Percentiles rank a stretch among this genome's conserved stretches.
Conservation (phyloP, 2,888 invertebrate species). For the Nesidiocoris tenuis region DNA sequence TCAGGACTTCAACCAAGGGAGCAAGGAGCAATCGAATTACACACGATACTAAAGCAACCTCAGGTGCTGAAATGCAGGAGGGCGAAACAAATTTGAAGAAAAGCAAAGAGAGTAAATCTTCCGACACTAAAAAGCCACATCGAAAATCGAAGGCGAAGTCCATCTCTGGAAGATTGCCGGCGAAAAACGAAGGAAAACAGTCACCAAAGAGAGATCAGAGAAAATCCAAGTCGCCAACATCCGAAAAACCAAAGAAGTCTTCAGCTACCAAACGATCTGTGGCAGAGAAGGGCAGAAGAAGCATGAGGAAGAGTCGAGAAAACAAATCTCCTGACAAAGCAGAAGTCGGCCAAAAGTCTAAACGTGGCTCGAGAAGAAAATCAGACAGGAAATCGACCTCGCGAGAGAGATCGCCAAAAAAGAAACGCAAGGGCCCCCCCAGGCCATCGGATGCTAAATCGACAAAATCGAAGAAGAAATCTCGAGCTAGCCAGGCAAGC, state of each 20-base stretch:
- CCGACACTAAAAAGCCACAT: too few species aligned
- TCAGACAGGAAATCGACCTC: too few species aligned
- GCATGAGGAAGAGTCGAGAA: too few species aligned
- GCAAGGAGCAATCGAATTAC: too few species aligned
- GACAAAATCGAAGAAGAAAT: neutral
- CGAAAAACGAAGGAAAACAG: neutral
- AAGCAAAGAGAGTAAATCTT: neutral
- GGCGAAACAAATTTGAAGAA: neutral
- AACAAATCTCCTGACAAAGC: too few species aligned
- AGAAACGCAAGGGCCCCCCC: neutral
- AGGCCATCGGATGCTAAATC: neutral
- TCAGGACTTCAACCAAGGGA: too few species aligned
- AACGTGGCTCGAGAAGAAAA: too few species aligned
- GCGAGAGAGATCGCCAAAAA: neutral
- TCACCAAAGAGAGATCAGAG: neutral
- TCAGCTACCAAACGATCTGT: too few species aligned
- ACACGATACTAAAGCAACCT: too few species aligned
- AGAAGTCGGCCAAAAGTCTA: too few species aligned
- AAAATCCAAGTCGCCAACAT: neutral
- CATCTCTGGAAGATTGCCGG: neutral
- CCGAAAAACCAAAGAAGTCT: neutral
- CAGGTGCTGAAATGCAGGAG: too few species aligned
- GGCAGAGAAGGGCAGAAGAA: too few species aligned
- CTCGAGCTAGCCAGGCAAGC: neutral
- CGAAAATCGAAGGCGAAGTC: neutral